Percentiles rank a stretch among this genome's conserved stretches.
Conservation (phyloP, 2,797 vertebrate species). For the Phalanger gymnotis region DNA sequence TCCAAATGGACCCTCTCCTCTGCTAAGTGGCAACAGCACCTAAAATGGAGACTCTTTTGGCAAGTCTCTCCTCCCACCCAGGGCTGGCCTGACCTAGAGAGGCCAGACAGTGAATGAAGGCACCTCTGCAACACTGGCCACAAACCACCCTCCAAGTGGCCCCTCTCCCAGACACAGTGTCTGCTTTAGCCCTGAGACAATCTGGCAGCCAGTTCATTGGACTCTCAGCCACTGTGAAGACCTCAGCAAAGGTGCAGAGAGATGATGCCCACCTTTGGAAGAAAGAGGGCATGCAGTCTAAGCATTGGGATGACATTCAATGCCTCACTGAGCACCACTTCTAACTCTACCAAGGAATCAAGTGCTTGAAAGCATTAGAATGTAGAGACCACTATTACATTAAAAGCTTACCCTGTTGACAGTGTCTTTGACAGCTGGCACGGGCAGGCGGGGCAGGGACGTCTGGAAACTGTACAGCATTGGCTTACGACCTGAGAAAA, state of each 20-base stretch:
- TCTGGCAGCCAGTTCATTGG: neutral
- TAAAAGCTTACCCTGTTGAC: constrained; percentile 84
- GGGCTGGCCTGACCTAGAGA: neutral
- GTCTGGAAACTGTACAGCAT: constrained; percentile 99
- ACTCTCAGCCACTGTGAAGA: accelerated
- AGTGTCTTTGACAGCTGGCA: constrained; percentile 93
- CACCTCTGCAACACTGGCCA: neutral
- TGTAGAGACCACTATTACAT: neutral
- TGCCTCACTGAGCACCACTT: neutral
- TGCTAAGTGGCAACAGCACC: neutral
- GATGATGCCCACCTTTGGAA: neutral
- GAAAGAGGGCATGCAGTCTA: neutral
- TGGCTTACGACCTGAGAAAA: constrained; percentile 96
- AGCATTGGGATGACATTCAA: neutral
- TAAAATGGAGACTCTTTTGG: neutral
- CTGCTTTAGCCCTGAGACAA: neutral
- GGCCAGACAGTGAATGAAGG: neutral
- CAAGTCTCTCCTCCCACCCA: neutral
- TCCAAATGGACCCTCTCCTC: neutral
- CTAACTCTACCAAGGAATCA: neutral
- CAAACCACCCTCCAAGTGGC: neutral
- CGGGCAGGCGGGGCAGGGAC: constrained; percentile 93
- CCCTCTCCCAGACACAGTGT: neutral
- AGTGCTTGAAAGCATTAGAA: neutral
- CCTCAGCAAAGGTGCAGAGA: neutral